phyloP scores from a whole-genome alignment of 2,113 vertebrate genomes.

The Mobula birostris region DNA sequence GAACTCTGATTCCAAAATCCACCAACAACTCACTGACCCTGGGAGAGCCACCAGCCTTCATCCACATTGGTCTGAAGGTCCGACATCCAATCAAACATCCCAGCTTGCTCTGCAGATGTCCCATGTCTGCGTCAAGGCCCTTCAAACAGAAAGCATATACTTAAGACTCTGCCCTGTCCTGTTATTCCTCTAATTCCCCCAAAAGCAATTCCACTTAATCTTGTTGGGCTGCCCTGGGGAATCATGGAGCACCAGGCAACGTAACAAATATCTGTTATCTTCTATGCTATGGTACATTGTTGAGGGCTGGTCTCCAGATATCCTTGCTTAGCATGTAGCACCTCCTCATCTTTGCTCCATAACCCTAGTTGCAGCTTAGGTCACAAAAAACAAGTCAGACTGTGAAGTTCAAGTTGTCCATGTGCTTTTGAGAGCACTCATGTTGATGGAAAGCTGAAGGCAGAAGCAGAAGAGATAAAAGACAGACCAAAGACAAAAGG shows the following conservation, averaged over 20 bases:
- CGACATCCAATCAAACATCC: no score
- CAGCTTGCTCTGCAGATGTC: no score
- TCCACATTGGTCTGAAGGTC: no score
- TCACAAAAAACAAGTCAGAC: background rate
- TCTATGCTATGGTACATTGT: background rate
- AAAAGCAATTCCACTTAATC: background rate
- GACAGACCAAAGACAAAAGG: background rate
- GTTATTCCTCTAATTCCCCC: no score
- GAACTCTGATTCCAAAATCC: no score
- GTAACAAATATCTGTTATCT: background rate
- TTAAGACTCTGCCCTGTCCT: no score
- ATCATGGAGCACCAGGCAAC: background rate
- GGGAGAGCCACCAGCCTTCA: no score
- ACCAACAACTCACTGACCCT: no score
- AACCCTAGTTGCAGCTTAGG: background rate
- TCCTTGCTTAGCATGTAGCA: background rate
- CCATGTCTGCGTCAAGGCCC: no score
- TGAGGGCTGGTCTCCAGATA: background rate
- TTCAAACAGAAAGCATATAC: no score
- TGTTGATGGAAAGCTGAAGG: background rate
- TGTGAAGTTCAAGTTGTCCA: background rate
- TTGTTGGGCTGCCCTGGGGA: background rate
- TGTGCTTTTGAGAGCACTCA: background rate
- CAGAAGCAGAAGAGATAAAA: background rate
- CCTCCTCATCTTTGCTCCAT: background rate